A percentile compares a stretch with the other conserved stretches of the same genome.
These are phyloP conservation scores for Harpagoxenus sublaevis DNA, from an alignment of 2,888 invertebrate species.

Conservation along the genomic window DNA sequence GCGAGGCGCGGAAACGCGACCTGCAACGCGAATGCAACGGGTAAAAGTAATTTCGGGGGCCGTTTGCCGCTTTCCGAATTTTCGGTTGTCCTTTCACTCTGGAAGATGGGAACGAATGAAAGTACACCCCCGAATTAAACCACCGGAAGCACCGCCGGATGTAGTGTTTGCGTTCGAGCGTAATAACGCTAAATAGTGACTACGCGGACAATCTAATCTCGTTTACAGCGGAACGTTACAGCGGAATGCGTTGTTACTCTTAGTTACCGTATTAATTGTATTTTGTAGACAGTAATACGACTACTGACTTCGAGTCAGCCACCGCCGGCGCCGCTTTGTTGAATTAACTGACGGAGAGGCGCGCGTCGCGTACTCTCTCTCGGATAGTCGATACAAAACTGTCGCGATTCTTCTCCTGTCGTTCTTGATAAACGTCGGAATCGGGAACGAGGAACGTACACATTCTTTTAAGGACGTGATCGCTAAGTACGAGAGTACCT, in stretches of 20 bases:
- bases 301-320: slow-evolving; percentile 10
- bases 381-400: slow-evolving; percentile 20
- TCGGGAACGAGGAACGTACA: neutral
- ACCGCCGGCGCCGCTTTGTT: slow-evolving; percentile 24
- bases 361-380: neutral
- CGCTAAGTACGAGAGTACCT: slow-evolving; percentile 57
- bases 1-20: slow-evolving; percentile 18
- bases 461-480: slow-evolving; percentile 31
- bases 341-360: slow-evolving; percentile 17
- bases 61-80: slow-evolving; percentile 48
- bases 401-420: slow-evolving; percentile 13
- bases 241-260: slow-evolving; percentile 35
- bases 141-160: slow-evolving; percentile 31
- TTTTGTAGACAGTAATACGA: slow-evolving; percentile 42
- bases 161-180: slow-evolving; percentile 28
- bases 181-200: slow-evolving; percentile 54
- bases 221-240: slow-evolving; percentile 39
- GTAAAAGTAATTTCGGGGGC: neutral
- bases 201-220: slow-evolving; percentile 51
- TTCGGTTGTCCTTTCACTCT: slow-evolving; percentile 14
- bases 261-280: slow-evolving; percentile 50
- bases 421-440: slow-evolving; percentile 8
- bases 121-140: slow-evolving; percentile 46
- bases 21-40: slow-evolving; percentile 2
- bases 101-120: slow-evolving; percentile 44